phyloP scores from a whole-genome alignment of 2,113 vertebrate species.

The Nothoprocta pentlandii region DNA sequence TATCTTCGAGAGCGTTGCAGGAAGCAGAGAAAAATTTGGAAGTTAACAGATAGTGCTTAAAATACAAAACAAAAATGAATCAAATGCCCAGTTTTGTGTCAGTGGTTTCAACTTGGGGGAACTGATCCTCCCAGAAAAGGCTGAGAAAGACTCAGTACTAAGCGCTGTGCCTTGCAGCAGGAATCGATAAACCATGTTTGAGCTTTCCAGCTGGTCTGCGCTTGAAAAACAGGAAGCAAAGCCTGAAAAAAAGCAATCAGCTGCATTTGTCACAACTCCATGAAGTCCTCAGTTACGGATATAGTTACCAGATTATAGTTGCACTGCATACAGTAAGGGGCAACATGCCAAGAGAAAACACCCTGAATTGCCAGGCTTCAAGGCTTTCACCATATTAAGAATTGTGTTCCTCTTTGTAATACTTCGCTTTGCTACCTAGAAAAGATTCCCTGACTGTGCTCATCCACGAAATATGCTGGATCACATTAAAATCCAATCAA shows the following conservation, averaged over 20 bases:
- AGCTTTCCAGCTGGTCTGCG: conserved; percentile 20
- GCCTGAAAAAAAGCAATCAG: conserved; percentile 39
- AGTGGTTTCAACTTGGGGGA: not conserved
- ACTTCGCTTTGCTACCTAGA: not conserved
- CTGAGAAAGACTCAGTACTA: not conserved
- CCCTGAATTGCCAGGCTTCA: not conserved
- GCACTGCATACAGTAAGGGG: not conserved
- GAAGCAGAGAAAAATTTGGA: conserved; percentile 62
- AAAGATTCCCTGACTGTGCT: not conserved
- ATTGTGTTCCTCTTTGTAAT: not conserved
- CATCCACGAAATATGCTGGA: not conserved
- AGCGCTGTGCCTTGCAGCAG: not conserved
- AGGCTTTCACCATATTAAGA: not conserved
- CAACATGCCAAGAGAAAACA: not conserved
- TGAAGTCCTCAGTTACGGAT: conserved; percentile 22
- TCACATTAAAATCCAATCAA: conserved; percentile 30
- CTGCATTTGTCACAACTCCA: conserved; percentile 22
- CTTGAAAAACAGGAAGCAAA: not conserved
- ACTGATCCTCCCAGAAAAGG: not conserved
- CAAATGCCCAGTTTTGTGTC: not conserved
- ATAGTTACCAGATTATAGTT: not conserved
- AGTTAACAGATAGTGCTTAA: conserved; percentile 19
- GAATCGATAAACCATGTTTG: not conserved
- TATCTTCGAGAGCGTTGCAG: conserved; percentile 68
- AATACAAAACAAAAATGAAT: conserved; percentile 20